These are phyloP conservation scores for Chrysaora quinquecirrha DNA, from an alignment of 30 jellyfish, hydroid and myxozoan species.

Conservation along the genomic window DNA sequence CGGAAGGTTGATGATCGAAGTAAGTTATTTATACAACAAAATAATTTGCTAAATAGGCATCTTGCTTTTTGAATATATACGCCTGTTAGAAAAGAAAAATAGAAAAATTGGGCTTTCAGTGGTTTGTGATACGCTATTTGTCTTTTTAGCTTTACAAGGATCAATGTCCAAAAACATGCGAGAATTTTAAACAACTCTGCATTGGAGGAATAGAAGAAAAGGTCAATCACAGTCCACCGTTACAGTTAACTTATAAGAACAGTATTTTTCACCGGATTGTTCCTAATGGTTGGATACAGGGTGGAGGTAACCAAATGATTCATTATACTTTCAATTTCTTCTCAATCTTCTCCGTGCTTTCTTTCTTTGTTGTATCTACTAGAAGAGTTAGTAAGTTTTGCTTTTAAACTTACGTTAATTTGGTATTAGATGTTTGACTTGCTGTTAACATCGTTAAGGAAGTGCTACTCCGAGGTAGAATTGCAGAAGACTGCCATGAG, in stretches of 20 bases:
- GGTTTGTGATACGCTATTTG: too few species aligned
- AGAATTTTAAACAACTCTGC: constrained; percentile 85
- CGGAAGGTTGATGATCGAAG: constrained; percentile 82
- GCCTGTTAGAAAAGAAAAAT: too few species aligned
- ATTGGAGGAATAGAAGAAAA: constrained; percentile 64
- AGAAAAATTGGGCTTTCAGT: too few species aligned
- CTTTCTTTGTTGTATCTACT: too few species aligned
- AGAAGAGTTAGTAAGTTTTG: too few species aligned
- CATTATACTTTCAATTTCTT: neutral
- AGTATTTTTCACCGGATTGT: constrained; percentile 85
- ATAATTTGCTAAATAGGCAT: neutral
- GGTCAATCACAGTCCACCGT: constrained; percentile 74
- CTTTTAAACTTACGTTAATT: too few species aligned
- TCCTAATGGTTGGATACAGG: constrained; percentile 96
- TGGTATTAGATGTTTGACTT: too few species aligned
- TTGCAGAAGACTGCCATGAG: too few species aligned
- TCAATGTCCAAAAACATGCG: constrained; percentile 89
- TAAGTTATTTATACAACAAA: neutral
- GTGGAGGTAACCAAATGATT: constrained; percentile 93
- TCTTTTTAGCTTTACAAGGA: constrained; percentile 74
- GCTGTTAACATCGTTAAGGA: too few species aligned
- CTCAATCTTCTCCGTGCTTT: neutral
- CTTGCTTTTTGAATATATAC: neutral
- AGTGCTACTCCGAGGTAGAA: too few species aligned
- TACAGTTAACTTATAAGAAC: constrained; percentile 56